Evolutionary conservation across 2,888 invertebrate genomes (phyloP).

Genomic region (Catocala nupta): DNA sequence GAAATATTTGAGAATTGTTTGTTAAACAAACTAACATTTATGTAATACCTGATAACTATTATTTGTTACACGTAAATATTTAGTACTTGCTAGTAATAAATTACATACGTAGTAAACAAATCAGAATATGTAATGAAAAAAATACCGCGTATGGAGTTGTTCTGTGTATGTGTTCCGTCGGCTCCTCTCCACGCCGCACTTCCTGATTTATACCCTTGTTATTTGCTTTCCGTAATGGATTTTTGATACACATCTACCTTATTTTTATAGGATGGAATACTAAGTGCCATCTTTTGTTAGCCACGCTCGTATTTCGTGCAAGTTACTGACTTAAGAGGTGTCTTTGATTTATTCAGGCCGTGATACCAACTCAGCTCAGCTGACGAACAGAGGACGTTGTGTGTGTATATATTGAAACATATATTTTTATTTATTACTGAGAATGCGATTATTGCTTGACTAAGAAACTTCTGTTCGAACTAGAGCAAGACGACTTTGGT

Average conservation of each 20-base stretch:
- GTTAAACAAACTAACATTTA: no score
- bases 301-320: constrained; percentile 14
- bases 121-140: constrained; percentile 2
- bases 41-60: no score
- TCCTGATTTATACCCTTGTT: constrained; percentile 67
- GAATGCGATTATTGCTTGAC: no score
- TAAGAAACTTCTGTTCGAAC: no score
- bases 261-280: constrained; percentile 39
- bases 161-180: constrained; percentile 21
- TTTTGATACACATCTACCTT: constrained; percentile 65
- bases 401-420: neutral
- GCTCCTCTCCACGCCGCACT: constrained; percentile 53
- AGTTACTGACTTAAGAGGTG: constrained; percentile 18
- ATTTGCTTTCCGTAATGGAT: constrained; percentile 69
- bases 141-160: neutral
- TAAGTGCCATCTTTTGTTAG: constrained; percentile 23
- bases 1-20: no score
- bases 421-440: no score
- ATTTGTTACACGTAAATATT: no score
- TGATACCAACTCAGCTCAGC: constrained; percentile 3
- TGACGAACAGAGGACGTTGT: neutral
- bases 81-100: no score
- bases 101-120: neutral
- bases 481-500: no score
- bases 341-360: constrained; percentile 14